Conservation (phyloP, 2,113 vertebrate species). For the Ophthalmotilapia sp. region DNA sequence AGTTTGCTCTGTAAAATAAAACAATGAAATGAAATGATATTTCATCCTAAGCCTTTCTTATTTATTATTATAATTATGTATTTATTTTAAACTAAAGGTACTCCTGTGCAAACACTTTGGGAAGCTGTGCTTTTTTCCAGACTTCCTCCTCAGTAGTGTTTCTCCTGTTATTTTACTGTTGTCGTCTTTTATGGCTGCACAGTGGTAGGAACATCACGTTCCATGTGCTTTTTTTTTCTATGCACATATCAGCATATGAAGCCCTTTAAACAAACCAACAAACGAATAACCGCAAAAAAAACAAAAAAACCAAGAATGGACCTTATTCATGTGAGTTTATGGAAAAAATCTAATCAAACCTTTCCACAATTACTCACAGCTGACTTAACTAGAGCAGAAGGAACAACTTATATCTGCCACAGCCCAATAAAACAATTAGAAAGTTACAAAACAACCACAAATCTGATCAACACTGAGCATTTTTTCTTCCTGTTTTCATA, state of each 20-base stretch:
- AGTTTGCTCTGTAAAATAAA: background rate
- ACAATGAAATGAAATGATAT: background rate
- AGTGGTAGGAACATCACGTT: background rate
- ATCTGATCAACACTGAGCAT: background rate
- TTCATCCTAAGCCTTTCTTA: background rate
- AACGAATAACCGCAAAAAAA: background rate
- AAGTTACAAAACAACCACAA: background rate
- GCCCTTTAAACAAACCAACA: background rate
- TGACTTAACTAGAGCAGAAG: background rate
- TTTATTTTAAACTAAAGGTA: background rate
- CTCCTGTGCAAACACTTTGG: background rate
- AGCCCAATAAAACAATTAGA: background rate
- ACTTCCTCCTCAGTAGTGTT: background rate
- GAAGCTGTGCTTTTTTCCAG: background rate
- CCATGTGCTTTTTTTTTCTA: background rate
- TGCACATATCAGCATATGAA: fast-evolving
- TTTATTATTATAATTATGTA: background rate
- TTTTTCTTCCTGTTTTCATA: background rate
- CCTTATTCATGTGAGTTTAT: background rate
- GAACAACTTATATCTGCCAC: background rate
- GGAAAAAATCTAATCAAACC: background rate
- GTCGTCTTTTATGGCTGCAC: background rate
- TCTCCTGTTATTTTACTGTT: background rate
- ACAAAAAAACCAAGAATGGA: fast-evolving
- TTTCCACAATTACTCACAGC: background rate